A percentile compares a stretch with the other conserved stretches of the same genome.
phyloP scores from a whole-genome alignment of 2,113 vertebrate species.

The Chunga burmeisteri region DNA sequence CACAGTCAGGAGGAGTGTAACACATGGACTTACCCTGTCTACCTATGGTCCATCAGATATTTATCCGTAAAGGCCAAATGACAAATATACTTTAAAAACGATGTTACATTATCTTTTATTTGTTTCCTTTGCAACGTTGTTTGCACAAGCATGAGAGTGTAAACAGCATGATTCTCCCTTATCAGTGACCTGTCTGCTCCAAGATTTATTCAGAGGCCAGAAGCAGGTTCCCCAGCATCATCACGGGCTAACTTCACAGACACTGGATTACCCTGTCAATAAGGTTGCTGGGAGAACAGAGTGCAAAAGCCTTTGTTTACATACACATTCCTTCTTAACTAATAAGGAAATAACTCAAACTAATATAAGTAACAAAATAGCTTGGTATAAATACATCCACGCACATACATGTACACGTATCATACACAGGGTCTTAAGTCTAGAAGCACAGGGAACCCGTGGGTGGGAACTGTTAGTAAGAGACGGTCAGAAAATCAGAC shows the following conservation, averaged over 20 bases:
- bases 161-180: neutral
- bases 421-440: neutral
- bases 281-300: neutral
- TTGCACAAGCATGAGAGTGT: neutral
- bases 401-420: accelerated
- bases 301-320: neutral
- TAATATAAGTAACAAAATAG: neutral
- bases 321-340: neutral
- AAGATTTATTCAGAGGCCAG: neutral
- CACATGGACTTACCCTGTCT: neutral
- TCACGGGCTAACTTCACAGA: neutral
- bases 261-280: neutral
- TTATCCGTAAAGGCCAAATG: neutral
- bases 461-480: neutral
- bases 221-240: neutral
- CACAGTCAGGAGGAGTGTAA: neutral
- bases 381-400: neutral
- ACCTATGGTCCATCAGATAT: neutral
- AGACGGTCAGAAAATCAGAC: neutral
- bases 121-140: neutral
- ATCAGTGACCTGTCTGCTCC: neutral
- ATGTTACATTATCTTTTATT: neutral
- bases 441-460: neutral
- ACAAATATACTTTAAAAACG: neutral
- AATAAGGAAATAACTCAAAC: neutral